Conservation (phyloP, 2,113 vertebrate species). For the Zootoca vivipara region DNA sequence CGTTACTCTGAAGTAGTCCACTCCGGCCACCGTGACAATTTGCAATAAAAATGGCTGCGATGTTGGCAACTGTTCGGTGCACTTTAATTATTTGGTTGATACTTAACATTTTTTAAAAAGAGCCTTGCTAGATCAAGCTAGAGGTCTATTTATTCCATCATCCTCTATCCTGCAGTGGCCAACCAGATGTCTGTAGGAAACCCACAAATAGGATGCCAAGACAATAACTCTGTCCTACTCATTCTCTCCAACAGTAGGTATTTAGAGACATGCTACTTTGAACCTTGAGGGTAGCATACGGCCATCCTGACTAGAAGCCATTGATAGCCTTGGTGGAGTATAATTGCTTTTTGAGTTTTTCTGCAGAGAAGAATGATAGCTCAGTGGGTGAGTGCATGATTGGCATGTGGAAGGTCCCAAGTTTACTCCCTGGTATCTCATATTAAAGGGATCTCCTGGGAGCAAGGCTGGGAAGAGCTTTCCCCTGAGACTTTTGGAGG, state of each 20-base stretch:
- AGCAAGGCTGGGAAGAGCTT: neutral
- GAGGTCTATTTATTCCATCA: neutral
- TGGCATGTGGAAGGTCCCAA: neutral
- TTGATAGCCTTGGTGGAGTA: neutral
- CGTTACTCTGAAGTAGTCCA: too few species aligned
- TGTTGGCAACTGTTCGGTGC: neutral
- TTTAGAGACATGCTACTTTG: neutral
- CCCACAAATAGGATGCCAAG: neutral
- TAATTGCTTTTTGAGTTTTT: neutral
- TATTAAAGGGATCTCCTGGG: neutral
- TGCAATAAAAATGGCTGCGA: conserved; percentile 4
- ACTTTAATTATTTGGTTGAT: neutral
- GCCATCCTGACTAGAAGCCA: neutral
- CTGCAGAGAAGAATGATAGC: neutral
- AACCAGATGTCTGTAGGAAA: neutral
- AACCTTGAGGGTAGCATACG: neutral
- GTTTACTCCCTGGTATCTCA: neutral
- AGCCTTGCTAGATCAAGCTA: neutral
- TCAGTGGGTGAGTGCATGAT: neutral
- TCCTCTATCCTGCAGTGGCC: neutral
- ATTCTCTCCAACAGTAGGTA: neutral
- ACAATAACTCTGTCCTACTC: neutral
- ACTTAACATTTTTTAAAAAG: neutral
- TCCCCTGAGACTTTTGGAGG: neutral
- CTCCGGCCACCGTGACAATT: too few species aligned